Evolutionary conservation across 1,140 invertebrate genomes (phyloP), one percentile per base, ranked within the genome.

Genomic region (Sitophilus oryzae): DNA sequence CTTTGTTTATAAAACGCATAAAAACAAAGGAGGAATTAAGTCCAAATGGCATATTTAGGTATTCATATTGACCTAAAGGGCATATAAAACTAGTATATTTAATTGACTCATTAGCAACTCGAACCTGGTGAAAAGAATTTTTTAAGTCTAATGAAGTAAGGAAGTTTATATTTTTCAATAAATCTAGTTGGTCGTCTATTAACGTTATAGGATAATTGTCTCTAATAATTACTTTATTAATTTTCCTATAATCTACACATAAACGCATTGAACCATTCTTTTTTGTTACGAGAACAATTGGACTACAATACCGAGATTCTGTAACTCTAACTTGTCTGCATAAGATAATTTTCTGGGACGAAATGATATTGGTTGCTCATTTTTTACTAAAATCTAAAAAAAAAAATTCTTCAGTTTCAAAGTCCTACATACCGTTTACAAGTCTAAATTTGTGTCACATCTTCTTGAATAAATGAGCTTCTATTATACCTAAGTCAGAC

Each of bases 181-280:
- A 16, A 22, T 66, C 64, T 2, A 72, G 34, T 40, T 58, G 58
- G 18, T 77, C 73, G 15, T 74, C 73, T 1, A 68, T 69, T 3
- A 59, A 36, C 6, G 67, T 65, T 0, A 67, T 16, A 3, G 62
- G 66, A 45, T 52, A 71, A 14, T 59, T 42, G 45, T 69, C 66
- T 14, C 61, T 46, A 0, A 65, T 23, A 1, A 58, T 65, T 35
- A 59, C 62, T 3, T 45, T 35, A 44, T 69, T 71, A 15, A 69
- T 37, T 35, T 55, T 58, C 9, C 68, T 14, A 52, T 51, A 71
- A 44, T 71, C 66, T 1, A 65, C 49, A 49, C 63, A 66, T 20
- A 71, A 49, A 15, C 67, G 42, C 8, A 52, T 40, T 11, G 41
- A 18, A 9, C 64, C 64, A 38, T 64, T 56, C 30, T 64, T 64